phyloP scores from a whole-genome alignment of 2,797 vertebrate genomes.

The Xenopus petersii region DNA sequence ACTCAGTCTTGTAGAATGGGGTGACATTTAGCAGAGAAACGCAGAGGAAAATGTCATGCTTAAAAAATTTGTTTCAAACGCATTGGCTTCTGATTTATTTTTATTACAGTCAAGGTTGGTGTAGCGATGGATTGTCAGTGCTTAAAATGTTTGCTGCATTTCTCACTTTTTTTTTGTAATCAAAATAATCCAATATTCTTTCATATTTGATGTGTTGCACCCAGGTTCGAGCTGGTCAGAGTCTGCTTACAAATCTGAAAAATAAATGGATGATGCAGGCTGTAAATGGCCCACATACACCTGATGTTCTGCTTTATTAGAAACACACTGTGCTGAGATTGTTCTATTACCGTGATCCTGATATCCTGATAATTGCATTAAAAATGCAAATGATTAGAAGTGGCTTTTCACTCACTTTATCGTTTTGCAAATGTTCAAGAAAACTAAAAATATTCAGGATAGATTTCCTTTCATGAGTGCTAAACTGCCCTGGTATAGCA shows the following conservation, averaged over 20 bases:
- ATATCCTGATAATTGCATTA: no score
- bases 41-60: slow-evolving; percentile 76
- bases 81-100: slow-evolving; percentile 74
- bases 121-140: slow-evolving; percentile 72
- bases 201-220: slow-evolving; percentile 65
- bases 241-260: slow-evolving; percentile 70
- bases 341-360: no score
- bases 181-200: slow-evolving; percentile 76
- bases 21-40: slow-evolving; percentile 78
- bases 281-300: slow-evolving; percentile 23
- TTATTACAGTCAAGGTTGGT: slow-evolving; percentile 69
- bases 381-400: no score
- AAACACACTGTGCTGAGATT: not conserved
- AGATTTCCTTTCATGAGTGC: no score
- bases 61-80: slow-evolving; percentile 80
- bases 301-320: not conserved
- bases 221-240: slow-evolving; percentile 71
- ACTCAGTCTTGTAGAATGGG: slow-evolving; percentile 71
- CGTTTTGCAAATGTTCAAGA: no score
- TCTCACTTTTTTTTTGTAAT: slow-evolving; percentile 70
- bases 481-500: no score
- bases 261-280: slow-evolving; percentile 66
- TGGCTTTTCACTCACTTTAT: no score
- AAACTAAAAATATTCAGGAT: no score
- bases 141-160: slow-evolving; percentile 70